Percentiles rank a stretch among this genome's conserved stretches.
Evolutionary conservation across 2,888 invertebrate species (phyloP).

Genomic region (Strigamia maritima): DNA sequence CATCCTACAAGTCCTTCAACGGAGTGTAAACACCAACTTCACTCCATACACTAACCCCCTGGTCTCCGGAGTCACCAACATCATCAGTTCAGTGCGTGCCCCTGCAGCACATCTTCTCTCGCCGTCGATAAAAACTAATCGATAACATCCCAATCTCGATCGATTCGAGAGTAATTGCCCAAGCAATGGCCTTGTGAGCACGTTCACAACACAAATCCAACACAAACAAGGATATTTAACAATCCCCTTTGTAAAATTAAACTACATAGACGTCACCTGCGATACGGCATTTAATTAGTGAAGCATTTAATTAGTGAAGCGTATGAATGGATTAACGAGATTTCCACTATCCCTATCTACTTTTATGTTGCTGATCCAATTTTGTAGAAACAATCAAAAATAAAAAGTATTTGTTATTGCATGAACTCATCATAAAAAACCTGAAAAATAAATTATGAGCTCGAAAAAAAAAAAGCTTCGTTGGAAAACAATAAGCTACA

Average conservation of each 20-base stretch:
- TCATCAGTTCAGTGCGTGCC: not conserved
- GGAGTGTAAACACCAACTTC: slow-evolving; percentile 12
- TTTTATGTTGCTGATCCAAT: no score
- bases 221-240: not conserved
- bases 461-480: no score
- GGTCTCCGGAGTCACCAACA: slow-evolving; percentile 13
- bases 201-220: not conserved
- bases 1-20: slow-evolving; percentile 5
- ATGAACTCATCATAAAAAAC: no score
- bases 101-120: slow-evolving; percentile 16
- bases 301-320: slow-evolving; percentile 4
- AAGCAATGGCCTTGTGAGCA: not conserved
- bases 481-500: no score
- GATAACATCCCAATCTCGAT: slow-evolving; percentile 9
- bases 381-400: no score
- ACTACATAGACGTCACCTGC: not conserved
- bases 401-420: no score
- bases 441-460: no score
- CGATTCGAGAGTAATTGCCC: slow-evolving; percentile 11
- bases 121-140: slow-evolving; percentile 11
- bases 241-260: not conserved
- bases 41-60: not conserved
- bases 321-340: not conserved
- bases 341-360: not conserved
- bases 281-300: slow-evolving; percentile 4